A percentile compares a stretch with the other conserved stretches of the same genome.
These are phyloP conservation scores for Drosophila cardini DNA, from an alignment of 1,140 invertebrate genomes.

Conservation along the genomic window DNA sequence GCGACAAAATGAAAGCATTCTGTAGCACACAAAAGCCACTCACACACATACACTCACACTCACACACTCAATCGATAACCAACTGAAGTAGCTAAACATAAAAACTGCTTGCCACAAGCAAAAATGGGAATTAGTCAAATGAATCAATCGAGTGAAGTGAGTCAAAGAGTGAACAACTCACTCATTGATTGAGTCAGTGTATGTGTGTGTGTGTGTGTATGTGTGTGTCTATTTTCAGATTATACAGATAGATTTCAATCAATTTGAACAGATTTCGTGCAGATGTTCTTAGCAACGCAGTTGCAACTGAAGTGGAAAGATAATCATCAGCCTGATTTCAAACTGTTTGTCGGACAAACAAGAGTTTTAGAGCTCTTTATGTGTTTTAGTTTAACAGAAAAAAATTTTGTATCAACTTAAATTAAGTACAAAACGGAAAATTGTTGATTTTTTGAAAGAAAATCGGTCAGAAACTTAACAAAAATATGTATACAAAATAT, in stretches of 20 bases:
- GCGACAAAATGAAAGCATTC: constrained; percentile 68
- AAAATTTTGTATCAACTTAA: background rate
- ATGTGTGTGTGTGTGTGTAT: background rate
- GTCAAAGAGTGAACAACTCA: constrained; percentile 21
- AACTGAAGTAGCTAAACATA: constrained; percentile 36
- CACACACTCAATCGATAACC: constrained; percentile 70
- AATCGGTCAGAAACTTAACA: no score
- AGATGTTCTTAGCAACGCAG: constrained; percentile 19
- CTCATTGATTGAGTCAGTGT: constrained; percentile 27
- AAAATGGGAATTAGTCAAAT: constrained; percentile 38
- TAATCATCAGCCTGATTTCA: constrained; percentile 13
- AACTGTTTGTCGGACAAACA: background rate
- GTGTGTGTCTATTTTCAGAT: constrained; percentile 4
- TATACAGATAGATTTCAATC: constrained; percentile 42
- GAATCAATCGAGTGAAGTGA: constrained; percentile 35
- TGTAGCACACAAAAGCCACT: constrained; percentile 4
- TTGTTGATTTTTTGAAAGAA: no score
- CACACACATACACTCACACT: constrained; percentile 3
- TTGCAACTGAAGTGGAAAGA: background rate
- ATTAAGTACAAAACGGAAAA: no score
- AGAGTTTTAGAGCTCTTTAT: background rate
- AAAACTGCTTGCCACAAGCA: constrained; percentile 17
- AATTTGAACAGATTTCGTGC: constrained; percentile 16
- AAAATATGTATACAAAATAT: no score
- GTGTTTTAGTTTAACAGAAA: background rate